Base-by-base conservation (phyloP, 1,140 invertebrate genomes). In the Trigoniulus corallinus region DNA sequence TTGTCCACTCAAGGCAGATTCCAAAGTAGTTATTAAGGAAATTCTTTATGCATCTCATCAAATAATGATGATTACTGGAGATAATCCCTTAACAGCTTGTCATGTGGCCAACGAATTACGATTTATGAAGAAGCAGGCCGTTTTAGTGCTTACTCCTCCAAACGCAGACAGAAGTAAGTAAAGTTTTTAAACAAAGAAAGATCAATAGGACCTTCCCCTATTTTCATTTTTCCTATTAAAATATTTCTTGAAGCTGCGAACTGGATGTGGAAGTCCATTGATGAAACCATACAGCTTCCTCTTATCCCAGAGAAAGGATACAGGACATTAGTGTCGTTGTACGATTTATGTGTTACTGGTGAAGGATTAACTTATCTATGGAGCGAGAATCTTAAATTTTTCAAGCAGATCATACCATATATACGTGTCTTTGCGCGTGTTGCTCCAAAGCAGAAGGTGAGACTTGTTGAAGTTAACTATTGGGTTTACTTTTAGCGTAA, bases 51-150 rank as follows among this genome's bases (percentile, higher is more conserved):
- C 92, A 7, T 94, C 89, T 12, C 94, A 98, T 72, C 68, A 75
- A 57, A 82, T 84, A 23, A 47, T 87, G 1, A 99, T 99, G 93
- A 99, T 99, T 29, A 99, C 96, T 21, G 96, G 96, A 41, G 96
- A 99, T 66, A 98, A 96, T 75, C 91, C 94, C 7, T 67, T 99
- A 29, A 99, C 96, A 0, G 96, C 96, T 20, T 98, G 95, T 68
- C 93, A 99, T 67, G 95, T 99, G 3, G 93, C 93, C 2, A 82
- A 82, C 60, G 89, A 97, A 66, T 67, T 99, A 24, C 80, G 81
- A 57, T 96, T 99, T 62, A 86, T 82, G 0, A 64, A 64, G 23
- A 80, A 78, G 57, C 83, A 83, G 58, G 65, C 69, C 21, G 80
- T 81, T 1, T 63, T 97, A 0, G 82, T 96, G 57, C 70, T 95